Conservation (phyloP, 1,140 invertebrate genomes). For the Papilio aristodemus region DNA sequence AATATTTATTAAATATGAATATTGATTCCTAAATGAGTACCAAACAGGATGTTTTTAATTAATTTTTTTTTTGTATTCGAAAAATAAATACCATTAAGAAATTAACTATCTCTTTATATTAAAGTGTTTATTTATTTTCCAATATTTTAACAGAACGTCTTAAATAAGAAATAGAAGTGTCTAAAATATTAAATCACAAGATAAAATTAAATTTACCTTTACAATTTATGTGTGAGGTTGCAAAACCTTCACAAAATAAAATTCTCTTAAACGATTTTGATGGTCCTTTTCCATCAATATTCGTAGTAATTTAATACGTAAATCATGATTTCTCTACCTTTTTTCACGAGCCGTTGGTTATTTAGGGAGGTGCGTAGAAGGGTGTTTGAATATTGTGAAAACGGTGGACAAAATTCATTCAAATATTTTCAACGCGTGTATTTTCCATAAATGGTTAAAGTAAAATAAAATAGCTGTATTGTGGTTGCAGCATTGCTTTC, state of each 20-base stretch:
- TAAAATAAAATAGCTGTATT: neutral
- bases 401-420: neutral
- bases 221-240: neutral
- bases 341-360: slow-evolving; percentile 19
- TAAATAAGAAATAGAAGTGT: too few species aligned
- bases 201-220: neutral
- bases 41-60: too few species aligned
- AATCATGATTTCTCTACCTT: slow-evolving; percentile 12
- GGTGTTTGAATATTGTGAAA: slow-evolving; percentile 10
- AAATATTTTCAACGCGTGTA: neutral
- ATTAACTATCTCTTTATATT: too few species aligned
- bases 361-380: slow-evolving; percentile 2
- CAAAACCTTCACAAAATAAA: neutral
- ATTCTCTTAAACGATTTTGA: slow-evolving; percentile 5
- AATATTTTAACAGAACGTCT: too few species aligned
- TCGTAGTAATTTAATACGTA: slow-evolving; percentile 5
- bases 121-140: too few species aligned
- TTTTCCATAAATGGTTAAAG: neutral
- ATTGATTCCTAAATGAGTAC: too few species aligned
- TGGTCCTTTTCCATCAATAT: slow-evolving; percentile 15
- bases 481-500: too few species aligned
- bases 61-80: too few species aligned
- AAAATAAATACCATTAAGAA: too few species aligned
- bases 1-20: too few species aligned
- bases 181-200: neutral